Evolutionary conservation across 2,888 invertebrate genomes (phyloP).

Genomic region (Dorcus parallelipipedus): DNA sequence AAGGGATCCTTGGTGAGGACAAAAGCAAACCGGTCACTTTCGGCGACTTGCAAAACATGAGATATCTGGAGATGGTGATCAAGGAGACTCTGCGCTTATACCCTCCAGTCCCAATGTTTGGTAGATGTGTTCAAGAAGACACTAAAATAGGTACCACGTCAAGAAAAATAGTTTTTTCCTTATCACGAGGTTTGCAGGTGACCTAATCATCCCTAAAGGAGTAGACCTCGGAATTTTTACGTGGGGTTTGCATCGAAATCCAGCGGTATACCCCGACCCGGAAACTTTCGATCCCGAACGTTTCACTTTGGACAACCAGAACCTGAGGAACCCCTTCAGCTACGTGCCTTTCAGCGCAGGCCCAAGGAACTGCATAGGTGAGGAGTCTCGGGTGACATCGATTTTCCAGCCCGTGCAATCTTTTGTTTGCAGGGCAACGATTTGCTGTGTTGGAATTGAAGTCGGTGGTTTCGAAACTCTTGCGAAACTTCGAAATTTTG

Average conservation of each 20-base stretch:
- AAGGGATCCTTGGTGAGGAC: no score
- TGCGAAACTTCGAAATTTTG: constrained; percentile 4
- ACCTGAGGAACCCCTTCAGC: constrained; percentile 34
- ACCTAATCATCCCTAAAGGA: constrained; percentile 14
- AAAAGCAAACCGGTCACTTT: no score
- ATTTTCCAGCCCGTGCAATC: no score
- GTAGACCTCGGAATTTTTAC: constrained; percentile 9
- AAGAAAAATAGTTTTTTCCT: no score
- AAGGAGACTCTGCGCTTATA: no score
- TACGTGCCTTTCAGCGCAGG: constrained; percentile 42
- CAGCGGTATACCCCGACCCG: constrained; percentile 47
- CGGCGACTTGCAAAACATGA: no score
- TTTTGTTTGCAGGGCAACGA: constrained; percentile 1
- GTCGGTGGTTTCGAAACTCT: neutral
- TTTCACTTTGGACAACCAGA: constrained; percentile 36
- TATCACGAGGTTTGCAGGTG: constrained; percentile 1
- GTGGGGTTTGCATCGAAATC: constrained; percentile 44
- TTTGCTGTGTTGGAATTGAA: constrained; percentile 7
- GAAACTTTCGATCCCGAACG: constrained; percentile 41
- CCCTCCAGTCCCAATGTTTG: no score
- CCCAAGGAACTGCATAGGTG: constrained; percentile 36
- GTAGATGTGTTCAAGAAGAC: no score
- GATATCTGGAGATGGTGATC: no score
- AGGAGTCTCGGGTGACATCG: neutral
- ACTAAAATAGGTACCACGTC: no score